These are phyloP conservation scores for Chymomyza fuscimana DNA, from an alignment of 2,888 invertebrate species.

Conservation along the genomic window DNA sequence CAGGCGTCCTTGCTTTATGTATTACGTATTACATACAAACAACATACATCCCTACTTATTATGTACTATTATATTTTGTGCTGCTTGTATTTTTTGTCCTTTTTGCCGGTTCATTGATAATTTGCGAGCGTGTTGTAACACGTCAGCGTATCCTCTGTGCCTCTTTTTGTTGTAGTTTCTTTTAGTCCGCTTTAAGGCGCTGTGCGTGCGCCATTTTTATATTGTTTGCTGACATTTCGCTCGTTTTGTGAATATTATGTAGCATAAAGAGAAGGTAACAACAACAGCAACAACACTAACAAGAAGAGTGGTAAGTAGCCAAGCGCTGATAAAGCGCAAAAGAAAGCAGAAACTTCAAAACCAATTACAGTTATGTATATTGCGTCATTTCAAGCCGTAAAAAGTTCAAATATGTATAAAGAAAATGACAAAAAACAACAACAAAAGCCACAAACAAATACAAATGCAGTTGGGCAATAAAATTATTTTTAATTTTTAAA, in stretches of 20 bases:
- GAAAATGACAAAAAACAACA: no score
- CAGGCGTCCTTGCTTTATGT: neutral
- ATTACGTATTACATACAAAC: neutral
- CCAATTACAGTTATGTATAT: neutral
- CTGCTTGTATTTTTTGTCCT: conserved; percentile 7
- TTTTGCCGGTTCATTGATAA: neutral
- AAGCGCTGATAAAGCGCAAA: neutral
- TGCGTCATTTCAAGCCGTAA: no score
- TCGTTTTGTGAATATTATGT: neutral
- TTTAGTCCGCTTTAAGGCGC: neutral
- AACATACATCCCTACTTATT: no score
- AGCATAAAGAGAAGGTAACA: neutral
- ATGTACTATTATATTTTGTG: neutral
- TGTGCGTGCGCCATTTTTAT: neutral
- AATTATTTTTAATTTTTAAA: no score
- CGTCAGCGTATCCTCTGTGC: neutral
- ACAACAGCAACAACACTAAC: no score
- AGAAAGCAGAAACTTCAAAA: neutral
- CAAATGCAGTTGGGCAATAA: no score
- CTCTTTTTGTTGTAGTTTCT: neutral
- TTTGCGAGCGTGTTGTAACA: neutral
- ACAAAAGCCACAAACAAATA: no score
- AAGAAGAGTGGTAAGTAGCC: neutral
- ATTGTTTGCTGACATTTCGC: neutral
- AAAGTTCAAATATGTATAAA: no score